These are phyloP conservation scores for Microctonus hyperodae DNA, from an alignment of 2,888 invertebrate genomes.

Conservation along the genomic window DNA sequence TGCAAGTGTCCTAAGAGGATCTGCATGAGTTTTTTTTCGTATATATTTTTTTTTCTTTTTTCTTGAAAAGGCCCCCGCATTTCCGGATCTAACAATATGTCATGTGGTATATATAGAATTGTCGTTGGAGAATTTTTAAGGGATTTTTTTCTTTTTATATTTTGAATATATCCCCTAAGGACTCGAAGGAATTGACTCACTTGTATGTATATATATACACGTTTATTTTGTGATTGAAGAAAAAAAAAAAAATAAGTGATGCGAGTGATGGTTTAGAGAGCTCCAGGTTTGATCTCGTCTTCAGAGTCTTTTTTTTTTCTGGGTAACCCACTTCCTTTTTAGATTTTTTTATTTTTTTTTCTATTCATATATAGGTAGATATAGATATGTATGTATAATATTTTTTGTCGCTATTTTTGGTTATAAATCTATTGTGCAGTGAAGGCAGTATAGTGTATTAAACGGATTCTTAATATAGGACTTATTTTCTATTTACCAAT, in stretches of 20 bases:
- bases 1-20: conserved; percentile 1
- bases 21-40: conserved; percentile 11
- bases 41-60: neutral
- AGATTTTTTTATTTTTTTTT: conserved; percentile 29
- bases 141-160: conserved; percentile 9
- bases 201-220: too few relatives aligned
- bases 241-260: conserved; percentile 11
- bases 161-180: neutral
- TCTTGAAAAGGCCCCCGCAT: conserved; percentile 22
- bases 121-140: conserved; percentile 13
- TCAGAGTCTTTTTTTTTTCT: conserved; percentile 21
- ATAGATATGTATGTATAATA: conserved; percentile 1
- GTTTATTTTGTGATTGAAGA: conserved; percentile 6
- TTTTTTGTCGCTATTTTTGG: conserved; percentile 29
- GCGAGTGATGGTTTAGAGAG: neutral
- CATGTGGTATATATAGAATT: conserved; percentile 13
- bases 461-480: conserved; percentile 43
- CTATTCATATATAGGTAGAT: conserved; percentile 27
- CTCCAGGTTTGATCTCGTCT: conserved; percentile 6
- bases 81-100: conserved; percentile 23
- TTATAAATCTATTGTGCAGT: neutral
- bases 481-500: conserved; percentile 36
- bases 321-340: neutral
- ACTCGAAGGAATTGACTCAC: conserved; percentile 25
- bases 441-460: conserved; percentile 42